Evolutionary conservation across 1,140 invertebrate species (phyloP), one percentile per base, ranked within the genome.

Genomic region (Cotesia glomerata): DNA sequence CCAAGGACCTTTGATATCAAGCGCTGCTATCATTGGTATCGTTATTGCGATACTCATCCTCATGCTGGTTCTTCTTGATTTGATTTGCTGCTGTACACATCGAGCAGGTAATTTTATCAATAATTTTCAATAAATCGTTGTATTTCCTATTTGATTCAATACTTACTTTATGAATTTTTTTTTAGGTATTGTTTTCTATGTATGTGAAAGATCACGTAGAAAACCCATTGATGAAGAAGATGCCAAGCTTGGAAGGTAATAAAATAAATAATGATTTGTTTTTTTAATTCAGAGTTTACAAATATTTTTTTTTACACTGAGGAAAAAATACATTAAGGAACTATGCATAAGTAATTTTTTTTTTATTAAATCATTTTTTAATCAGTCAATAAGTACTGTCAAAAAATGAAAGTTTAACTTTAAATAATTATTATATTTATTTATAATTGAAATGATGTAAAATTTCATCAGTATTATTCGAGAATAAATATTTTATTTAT

Each of bases 161-260:
- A 26, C 2, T 52, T 11, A 59, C n/a, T 18, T 13, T 14, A 39
- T 69, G 63, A 67, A 63, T 14, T 70, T 74, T 72, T 72, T 84
- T 82, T 5, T 89, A 85, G 93, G 93, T 54, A 90, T 95, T 34
- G 90, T 94, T 76, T 92, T 91, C 52, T 90, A 91, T 59, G 86
- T 93, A 71, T 94, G 92, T 78, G 91, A 93, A 61, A 86, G 89
- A 77, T 89, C 88, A 74, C 88, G 88, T 74, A 88, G 89, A 61
- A 92, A 92, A 82, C 90, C 91, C 62, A 89, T 91, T 36, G 91
- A 92, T 75, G 93, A 94, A 68, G 93, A 95, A 34, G 93, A 95
- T 85, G 88, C 92, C 0, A 95, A 94, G 84, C 85, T 94, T 49
- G 92, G 93, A 89, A 95, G 93, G 93, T 95, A 90, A 87, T 84